Evolutionary conservation across 2,797 vertebrate genomes (phyloP).

Genomic region (Triplophysa bombifrons): DNA sequence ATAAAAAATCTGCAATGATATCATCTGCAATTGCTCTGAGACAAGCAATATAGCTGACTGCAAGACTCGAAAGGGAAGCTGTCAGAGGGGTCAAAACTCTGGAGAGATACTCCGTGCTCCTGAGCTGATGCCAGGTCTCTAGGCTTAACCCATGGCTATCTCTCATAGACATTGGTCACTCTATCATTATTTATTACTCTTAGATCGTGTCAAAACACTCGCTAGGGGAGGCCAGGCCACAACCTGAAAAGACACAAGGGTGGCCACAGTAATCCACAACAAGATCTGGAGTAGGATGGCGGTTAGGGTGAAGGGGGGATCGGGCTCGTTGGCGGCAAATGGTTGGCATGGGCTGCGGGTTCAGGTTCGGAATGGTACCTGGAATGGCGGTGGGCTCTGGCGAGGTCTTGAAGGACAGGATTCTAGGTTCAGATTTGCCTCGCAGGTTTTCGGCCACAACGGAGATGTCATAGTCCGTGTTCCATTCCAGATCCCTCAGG

Average conservation of each 20-base stretch:
- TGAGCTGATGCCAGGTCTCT: slow-evolving; percentile 44
- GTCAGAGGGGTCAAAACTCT: slow-evolving; percentile 43
- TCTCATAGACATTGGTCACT: slow-evolving; percentile 35
- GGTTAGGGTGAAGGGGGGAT: neutral
- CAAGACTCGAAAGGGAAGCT: slow-evolving; percentile 28
- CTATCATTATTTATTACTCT: slow-evolving; percentile 43
- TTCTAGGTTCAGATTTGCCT: slow-evolving; percentile 86
- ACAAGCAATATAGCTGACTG: slow-evolving; percentile 45
- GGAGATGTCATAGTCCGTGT: slow-evolving; percentile 91
- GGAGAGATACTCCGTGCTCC: slow-evolving; percentile 35
- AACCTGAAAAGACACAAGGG: slow-evolving; percentile 45
- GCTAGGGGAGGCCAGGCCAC: slow-evolving; percentile 40
- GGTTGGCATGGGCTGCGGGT: slow-evolving; percentile 60
- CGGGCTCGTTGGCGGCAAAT: slow-evolving; percentile 52
- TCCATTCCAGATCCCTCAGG: slow-evolving; percentile 91
- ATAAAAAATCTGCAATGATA: slow-evolving; percentile 55
- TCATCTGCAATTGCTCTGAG: slow-evolving; percentile 45
- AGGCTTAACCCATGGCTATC: slow-evolving; percentile 42
- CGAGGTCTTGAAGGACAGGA: slow-evolving; percentile 83
- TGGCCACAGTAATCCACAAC: slow-evolving; percentile 44
- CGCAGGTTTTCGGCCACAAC: slow-evolving; percentile 93
- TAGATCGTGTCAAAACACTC: slow-evolving; percentile 41
- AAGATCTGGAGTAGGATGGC: slow-evolving; percentile 39
- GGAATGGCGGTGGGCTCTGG: slow-evolving; percentile 89
- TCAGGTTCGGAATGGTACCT: slow-evolving; percentile 79